Conservation (phyloP, 2,888 invertebrate species). For the Lordiphosa fenestrarum region DNA sequence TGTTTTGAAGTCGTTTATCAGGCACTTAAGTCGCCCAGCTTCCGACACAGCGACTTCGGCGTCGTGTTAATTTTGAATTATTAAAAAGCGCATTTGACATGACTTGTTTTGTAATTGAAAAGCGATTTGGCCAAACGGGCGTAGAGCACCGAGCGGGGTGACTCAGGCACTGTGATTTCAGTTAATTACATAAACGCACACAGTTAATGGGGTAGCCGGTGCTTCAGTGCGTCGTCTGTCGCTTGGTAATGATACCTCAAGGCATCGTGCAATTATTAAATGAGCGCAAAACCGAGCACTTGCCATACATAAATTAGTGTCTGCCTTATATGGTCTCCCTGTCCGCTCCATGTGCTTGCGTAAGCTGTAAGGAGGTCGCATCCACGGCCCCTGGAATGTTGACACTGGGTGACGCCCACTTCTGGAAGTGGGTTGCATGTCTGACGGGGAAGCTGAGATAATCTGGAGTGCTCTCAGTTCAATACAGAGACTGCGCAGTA, state of each 20-base stretch:
- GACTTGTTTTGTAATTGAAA: slow-evolving; percentile 53
- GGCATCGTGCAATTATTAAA: slow-evolving; percentile 81
- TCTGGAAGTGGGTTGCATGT: slow-evolving; percentile 19
- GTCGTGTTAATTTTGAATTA: slow-evolving; percentile 8
- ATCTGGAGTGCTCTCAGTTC: slow-evolving; percentile 33
- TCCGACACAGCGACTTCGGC: slow-evolving; percentile 53
- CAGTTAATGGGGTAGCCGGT: slow-evolving; percentile 54
- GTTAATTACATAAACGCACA: slow-evolving; percentile 63
- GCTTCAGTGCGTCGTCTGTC: slow-evolving; percentile 43
- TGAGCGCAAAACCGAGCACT: slow-evolving; percentile 78
- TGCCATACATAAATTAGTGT: slow-evolving; percentile 66
- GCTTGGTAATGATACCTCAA: slow-evolving; percentile 77
- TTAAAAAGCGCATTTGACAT: slow-evolving; percentile 28
- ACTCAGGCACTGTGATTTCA: slow-evolving; percentile 41
- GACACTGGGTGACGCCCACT: slow-evolving; percentile 50
- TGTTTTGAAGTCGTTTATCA: slow-evolving; percentile 70
- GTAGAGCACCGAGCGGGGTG: slow-evolving; percentile 1
- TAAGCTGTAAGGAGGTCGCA: slow-evolving; percentile 12
- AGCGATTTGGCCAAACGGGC: slow-evolving; percentile 27
- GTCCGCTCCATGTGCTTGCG: slow-evolving; percentile 29
- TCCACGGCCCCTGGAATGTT: slow-evolving; percentile 36
- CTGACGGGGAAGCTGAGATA: slow-evolving; percentile 39
- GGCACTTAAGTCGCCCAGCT: slow-evolving; percentile 59
- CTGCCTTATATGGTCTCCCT: slow-evolving; percentile 24
- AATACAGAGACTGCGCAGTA: slow-evolving; percentile 56